Base-by-base conservation (phyloP, 1,140 invertebrate species). In the Popillia japonica region DNA sequence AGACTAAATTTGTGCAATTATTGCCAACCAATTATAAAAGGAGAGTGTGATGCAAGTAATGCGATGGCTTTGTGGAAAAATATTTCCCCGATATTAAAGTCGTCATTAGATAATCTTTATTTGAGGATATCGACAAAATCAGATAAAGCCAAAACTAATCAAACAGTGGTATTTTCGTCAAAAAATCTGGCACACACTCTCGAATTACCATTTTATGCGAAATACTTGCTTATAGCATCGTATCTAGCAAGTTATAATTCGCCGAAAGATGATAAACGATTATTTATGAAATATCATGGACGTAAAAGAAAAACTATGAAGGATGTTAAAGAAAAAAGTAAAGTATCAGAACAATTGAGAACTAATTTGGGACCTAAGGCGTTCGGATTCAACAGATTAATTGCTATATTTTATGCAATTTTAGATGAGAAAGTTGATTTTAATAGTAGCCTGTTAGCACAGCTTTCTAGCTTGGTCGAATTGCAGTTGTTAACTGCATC, bases 391-490 rank as follows among this genome's bases (percentile, higher is more conserved):
- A 94, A 96, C 84, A 89, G 96, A 76, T 87, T 98, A 82, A 86
- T 98, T 73, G 95, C 95, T 3, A 98, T 98, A 82, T 98, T 98
- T 87, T 97, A 96, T 88, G 92, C 94, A 0, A 96, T 98, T 81
- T 87, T 96, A 14, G 93, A 96, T 72, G 94, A 95, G 72, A 93
- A 93, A 84, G 92, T 96, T 40, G 92, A 94, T 34, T 90, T 97
- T 14, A 96, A 96, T 79, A 95, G 95, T 79, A 93, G 94, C 86
- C 88, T 98, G 17, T 88, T 95, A 8, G 90, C 92, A 0, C 95
- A 96, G 87, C 92, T 96, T 81, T 91, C 93, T 6, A 94, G 92
- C 10, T 87, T 95, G 80, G 93, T 94, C 7, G 90, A 93, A 82
- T 87, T 95, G 9, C 93, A 92, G 80, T 86, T 95, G 11, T 86